phyloP scores from a whole-genome alignment of 2,113 vertebrate genomes.

The Solenodon paradoxus region DNA sequence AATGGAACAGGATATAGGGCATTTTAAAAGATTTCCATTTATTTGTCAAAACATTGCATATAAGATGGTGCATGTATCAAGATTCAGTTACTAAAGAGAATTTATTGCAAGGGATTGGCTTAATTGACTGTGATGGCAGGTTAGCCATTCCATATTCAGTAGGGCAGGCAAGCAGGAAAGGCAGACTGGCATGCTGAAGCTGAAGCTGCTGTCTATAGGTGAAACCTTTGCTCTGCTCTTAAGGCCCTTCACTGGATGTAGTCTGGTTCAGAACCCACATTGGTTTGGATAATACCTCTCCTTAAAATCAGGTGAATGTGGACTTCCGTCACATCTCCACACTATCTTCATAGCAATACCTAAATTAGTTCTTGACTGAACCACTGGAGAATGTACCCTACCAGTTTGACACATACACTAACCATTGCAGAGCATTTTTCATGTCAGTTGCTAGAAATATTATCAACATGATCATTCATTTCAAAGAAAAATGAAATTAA shows the following conservation, averaged over 20 bases:
- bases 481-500: not conserved
- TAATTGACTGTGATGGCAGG: not conserved
- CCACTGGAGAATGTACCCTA: not conserved
- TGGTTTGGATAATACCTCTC: not conserved
- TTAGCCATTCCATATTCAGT: not conserved
- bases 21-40: not conserved
- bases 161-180: not conserved
- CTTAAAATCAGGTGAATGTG: not conserved
- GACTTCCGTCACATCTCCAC: not conserved
- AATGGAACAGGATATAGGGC: not conserved
- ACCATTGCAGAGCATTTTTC: not conserved
- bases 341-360: not conserved
- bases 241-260: not conserved
- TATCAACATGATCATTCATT: not conserved
- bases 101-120: not conserved
- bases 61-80: not conserved
- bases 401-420: not conserved
- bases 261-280: not conserved
- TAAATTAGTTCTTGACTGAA: not conserved
- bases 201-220: not conserved
- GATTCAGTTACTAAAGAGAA: not conserved
- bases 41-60: not conserved
- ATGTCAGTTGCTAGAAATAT: not conserved
- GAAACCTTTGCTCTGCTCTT: not conserved
- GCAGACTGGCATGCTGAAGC: too few relatives aligned